These are phyloP conservation scores for Scaptomyza polygonia DNA, from an alignment of 2,888 invertebrate species.

Conservation along the genomic window DNA sequence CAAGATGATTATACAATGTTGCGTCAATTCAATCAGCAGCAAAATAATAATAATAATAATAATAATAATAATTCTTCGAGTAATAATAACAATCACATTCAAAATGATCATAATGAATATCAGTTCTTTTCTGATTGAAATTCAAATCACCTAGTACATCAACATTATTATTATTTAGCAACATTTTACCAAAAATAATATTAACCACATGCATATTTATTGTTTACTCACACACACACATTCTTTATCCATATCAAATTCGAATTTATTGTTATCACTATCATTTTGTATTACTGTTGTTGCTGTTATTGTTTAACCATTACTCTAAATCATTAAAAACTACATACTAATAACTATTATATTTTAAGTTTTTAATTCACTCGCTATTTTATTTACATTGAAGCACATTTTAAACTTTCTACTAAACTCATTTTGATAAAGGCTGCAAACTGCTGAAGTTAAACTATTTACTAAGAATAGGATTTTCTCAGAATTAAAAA, in stretches of 20 bases:
- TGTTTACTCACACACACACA: conserved; percentile 8
- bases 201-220: conserved; percentile 13
- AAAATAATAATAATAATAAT: conserved; percentile 2
- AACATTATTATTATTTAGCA: conserved; percentile 12
- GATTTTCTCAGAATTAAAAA: neutral
- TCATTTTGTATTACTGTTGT: conserved; percentile 26
- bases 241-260: conserved; percentile 25
- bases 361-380: neutral
- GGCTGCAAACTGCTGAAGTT: neutral
- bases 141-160: neutral
- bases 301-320: conserved; percentile 6
- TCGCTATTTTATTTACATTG: conserved; percentile 15
- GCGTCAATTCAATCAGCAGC: conserved; percentile 15
- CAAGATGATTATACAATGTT: conserved; percentile 7
- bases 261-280: conserved; percentile 2
- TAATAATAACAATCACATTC: conserved; percentile 12
- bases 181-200: conserved; percentile 33
- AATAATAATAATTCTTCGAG: conserved; percentile 2
- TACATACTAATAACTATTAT: neutral
- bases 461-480: neutral
- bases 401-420: no score
- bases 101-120: conserved; percentile 49
- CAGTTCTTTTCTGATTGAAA: conserved; percentile 64
- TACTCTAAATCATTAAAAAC: neutral
- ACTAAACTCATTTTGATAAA: no score